phyloP scores from a whole-genome alignment of 64 coral and sea anemone species.

The Catalaphyllia jardinei region DNA sequence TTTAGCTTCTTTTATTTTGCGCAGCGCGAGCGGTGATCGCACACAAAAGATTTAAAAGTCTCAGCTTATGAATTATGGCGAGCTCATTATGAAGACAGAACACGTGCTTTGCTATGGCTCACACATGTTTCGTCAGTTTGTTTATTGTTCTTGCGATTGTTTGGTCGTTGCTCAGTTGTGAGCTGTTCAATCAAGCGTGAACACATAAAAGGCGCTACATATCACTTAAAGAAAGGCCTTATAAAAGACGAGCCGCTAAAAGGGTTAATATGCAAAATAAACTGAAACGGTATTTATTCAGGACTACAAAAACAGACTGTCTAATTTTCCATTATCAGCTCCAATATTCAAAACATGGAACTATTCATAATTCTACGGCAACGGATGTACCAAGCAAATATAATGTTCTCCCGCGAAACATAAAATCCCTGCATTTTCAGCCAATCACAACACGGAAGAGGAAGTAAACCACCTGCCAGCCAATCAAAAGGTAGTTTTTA shows the following conservation, averaged over 20 bases:
- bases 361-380: constrained; percentile 19
- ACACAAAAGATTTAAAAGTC: constrained; percentile 33
- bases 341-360: not conserved
- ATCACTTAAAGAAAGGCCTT: not conserved
- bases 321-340: not conserved
- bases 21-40: not conserved
- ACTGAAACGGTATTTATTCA: not conserved
- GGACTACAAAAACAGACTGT: not conserved
- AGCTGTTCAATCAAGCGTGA: constrained; percentile 19
- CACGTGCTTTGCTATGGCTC: constrained; percentile 43
- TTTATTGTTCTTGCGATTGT: constrained; percentile 30
- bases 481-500: constrained; percentile 70
- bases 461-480: constrained; percentile 67
- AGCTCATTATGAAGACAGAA: not conserved
- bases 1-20: not conserved
- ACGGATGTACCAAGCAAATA: constrained; percentile 35
- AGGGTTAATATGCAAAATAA: not conserved
- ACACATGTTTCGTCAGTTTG: constrained; percentile 30
- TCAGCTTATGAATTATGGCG: not conserved
- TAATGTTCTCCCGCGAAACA: constrained; percentile 26
- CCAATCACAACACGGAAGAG: constrained; percentile 64
- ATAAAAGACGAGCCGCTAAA: not conserved
- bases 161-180: constrained; percentile 68
- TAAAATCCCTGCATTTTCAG: constrained; percentile 24
- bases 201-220: not conserved